Base-by-base conservation (phyloP, 2,113 vertebrate species). In the Chaetodon trifascialis region DNA sequence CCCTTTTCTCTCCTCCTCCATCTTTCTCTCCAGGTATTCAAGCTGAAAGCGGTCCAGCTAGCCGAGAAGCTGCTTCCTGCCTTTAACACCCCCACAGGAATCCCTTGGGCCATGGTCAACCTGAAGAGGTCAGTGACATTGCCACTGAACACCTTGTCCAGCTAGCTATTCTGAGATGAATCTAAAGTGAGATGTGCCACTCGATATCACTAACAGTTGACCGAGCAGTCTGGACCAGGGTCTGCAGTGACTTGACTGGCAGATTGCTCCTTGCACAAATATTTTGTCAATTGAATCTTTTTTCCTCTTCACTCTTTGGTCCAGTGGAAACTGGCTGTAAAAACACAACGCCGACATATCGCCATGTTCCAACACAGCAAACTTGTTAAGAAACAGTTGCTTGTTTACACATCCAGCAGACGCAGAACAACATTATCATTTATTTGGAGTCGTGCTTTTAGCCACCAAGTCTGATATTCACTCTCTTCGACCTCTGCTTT, bases 91-190 rank as follows among this genome's bases (percentile, higher is more conserved):
- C 98, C 98, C 38, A 99, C 98, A 3, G 98, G 98, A 55, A 99
- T 99, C 94, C 98, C 98, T 62, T 99, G 98, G 98, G 98, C 98
- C 86, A 99, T 99, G 97, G 98, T 99, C 87, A 99, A 99, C 94
- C 95, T 99, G 58, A 99, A 99, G 95, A 99, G 97, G 98, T 98
- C 88, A 94, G 92, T 86, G 54, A 47, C 19, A 2, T 25, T 3
- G 15, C 64, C 19, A 46, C 19, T 47, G 25, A 64, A 63, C 62
- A 52, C 38, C 40, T 65, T 30, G 19, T 30, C 59, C 59, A 11
- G 34, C 30, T 59, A 4, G 36, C 7, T 5, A 2, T 36, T 12
- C 58, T 66, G 7, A 62, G 5, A 62, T 9, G 14, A 75, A 71
- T 54, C 30, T 17, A 17, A 52, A 67, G 15, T 9, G 17, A 34